Percentiles rank a stretch among this genome's conserved stretches.
Conservation (phyloP, 2,797 vertebrate genomes). For the Sternotherus odoratus region DNA sequence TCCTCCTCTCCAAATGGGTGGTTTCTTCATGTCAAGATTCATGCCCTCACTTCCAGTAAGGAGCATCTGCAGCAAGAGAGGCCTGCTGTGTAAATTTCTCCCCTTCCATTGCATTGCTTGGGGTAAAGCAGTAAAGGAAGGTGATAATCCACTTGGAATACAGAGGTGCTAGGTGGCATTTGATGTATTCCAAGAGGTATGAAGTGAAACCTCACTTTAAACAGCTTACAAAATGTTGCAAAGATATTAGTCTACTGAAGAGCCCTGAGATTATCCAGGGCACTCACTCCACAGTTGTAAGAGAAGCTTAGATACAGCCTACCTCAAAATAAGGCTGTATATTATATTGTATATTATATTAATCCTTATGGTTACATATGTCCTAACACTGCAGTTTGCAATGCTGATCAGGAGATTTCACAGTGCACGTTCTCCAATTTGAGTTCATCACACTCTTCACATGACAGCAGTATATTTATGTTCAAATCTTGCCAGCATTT, state of each 20-base stretch:
- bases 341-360: not conserved
- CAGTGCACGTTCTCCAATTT: not conserved
- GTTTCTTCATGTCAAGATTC: not conserved
- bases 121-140: constrained; percentile 16
- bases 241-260: constrained; percentile 47
- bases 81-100: not conserved
- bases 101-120: constrained; percentile 12
- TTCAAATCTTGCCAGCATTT: not conserved
- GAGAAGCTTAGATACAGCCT: not conserved
- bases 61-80: not conserved
- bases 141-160: constrained; percentile 50
- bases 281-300: rapidly evolving
- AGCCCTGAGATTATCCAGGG: not conserved
- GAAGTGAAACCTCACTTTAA: constrained; percentile 56
- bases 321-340: not conserved
- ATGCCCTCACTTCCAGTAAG: not conserved
- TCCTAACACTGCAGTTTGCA: not conserved
- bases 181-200: constrained; percentile 49
- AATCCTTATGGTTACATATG: not conserved
- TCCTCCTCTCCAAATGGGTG: not conserved
- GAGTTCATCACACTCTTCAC: not conserved
- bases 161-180: constrained; percentile 44
- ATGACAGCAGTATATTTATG: not conserved
- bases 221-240: constrained; percentile 55
- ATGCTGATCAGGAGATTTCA: not conserved